Conservation (phyloP, 2,888 invertebrate genomes). For the Trachelus troglodyta region DNA sequence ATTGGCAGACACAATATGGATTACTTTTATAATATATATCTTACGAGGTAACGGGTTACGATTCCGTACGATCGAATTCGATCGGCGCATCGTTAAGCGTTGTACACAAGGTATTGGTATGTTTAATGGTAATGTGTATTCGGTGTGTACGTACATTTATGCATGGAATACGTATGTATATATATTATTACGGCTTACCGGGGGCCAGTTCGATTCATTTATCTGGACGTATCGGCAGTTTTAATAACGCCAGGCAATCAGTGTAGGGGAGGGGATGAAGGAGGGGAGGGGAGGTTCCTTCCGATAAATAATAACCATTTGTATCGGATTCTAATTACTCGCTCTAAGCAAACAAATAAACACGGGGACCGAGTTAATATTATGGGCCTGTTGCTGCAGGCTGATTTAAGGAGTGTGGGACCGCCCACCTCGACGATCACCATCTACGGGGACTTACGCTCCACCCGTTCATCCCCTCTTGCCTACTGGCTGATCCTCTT, state of each 20-base stretch:
- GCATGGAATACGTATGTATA: too few species aligned
- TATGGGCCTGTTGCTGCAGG: conserved; percentile 53
- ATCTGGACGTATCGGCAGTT: conserved; percentile 48
- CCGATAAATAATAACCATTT: conserved; percentile 63
- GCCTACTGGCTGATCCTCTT: conserved; percentile 8
- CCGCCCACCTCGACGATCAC: conserved; percentile 55
- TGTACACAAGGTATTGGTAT: too few species aligned
- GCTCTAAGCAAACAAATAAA: conserved; percentile 65
- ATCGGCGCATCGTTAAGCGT: too few species aligned
- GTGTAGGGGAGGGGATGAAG: background rate
- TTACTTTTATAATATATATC: conserved; percentile 24
- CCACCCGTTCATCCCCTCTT: conserved; percentile 29
- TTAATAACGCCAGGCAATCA: conserved; percentile 62
- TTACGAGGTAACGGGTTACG: too few species aligned
- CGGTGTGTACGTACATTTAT: too few species aligned
- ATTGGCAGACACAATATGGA: background rate
- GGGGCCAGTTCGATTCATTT: conserved; percentile 31
- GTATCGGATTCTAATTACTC: conserved; percentile 66
- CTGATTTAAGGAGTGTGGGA: conserved; percentile 66
- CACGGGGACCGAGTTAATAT: conserved; percentile 46
- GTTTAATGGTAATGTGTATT: too few species aligned
- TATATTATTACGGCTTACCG: background rate
- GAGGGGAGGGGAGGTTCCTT: background rate
- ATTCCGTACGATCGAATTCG: too few species aligned
- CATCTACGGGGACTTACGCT: background rate